Evolutionary conservation across 2,797 vertebrate genomes (phyloP).

Genomic region (Euphonia xanthogaster): DNA sequence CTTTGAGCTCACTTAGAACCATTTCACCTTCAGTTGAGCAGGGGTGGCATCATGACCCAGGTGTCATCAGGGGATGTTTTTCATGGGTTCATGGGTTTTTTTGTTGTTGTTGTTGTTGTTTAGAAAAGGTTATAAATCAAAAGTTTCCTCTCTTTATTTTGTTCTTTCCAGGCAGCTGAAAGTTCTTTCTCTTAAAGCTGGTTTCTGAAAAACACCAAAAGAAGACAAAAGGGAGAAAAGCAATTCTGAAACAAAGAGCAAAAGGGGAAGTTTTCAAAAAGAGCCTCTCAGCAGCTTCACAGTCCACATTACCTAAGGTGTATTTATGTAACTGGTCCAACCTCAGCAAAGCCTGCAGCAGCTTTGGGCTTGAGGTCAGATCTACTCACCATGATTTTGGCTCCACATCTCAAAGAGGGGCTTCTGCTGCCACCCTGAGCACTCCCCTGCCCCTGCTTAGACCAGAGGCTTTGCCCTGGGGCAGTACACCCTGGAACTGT

Average conservation of each 20-base stretch:
- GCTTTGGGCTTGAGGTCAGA: background rate
- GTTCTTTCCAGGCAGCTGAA: background rate
- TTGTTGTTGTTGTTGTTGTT: background rate
- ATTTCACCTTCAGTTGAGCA: background rate
- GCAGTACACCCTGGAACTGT: background rate
- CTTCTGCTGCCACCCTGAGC: background rate
- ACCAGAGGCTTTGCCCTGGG: background rate
- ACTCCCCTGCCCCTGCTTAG: background rate
- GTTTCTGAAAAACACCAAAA: background rate
- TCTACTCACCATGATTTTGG: background rate
- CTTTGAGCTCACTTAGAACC: background rate
- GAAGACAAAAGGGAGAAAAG: background rate
- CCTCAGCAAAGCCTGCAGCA: background rate
- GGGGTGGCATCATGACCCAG: background rate
- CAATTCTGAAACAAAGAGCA: background rate
- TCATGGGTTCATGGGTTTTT: background rate
- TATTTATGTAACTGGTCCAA: background rate
- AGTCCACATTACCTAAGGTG: fast-evolving
- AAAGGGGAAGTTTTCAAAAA: background rate
- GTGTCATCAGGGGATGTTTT: background rate
- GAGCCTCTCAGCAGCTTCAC: background rate
- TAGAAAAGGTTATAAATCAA: background rate
- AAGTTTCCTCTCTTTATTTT: background rate
- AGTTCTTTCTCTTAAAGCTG: background rate
- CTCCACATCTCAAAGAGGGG: background rate